Evolutionary conservation across 2,797 vertebrate genomes (phyloP).

Genomic region (Halcyon leucocephala): DNA sequence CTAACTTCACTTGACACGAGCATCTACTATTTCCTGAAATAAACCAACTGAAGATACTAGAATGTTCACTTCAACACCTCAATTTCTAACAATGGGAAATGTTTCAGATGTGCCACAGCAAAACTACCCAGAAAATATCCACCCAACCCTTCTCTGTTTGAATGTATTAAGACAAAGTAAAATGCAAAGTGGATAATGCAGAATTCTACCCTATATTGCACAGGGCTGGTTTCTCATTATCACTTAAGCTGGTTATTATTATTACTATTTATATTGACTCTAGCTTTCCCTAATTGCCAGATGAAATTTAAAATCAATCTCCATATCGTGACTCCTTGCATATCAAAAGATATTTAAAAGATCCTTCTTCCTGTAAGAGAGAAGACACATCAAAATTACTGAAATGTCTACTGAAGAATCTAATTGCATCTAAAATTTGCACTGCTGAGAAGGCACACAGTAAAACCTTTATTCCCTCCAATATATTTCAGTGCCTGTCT

Average conservation of each 20-base stretch:
- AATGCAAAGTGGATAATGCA: neutral
- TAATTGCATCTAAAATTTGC: neutral
- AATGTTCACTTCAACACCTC: neutral
- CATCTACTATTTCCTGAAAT: neutral
- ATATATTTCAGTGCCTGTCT: constrained; percentile 20
- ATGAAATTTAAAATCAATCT: neutral
- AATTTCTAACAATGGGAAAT: neutral
- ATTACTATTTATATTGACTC: neutral
- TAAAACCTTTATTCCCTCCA: constrained; percentile 40
- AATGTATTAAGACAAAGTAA: neutral
- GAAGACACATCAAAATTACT: neutral
- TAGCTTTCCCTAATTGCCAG: neutral
- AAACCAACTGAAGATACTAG: neutral
- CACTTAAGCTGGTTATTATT: neutral
- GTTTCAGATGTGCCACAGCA: neutral
- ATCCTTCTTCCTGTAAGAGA: neutral
- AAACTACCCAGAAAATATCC: neutral
- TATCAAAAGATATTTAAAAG: neutral
- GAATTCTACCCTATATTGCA: neutral
- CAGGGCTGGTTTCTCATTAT: neutral
- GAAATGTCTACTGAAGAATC: neutral
- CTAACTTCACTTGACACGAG: neutral
- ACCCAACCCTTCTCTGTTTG: neutral
- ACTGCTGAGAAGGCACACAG: neutral
- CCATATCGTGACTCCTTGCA: neutral